Conservation (phyloP, 2,113 vertebrate genomes). For the Parotia lawesii region DNA sequence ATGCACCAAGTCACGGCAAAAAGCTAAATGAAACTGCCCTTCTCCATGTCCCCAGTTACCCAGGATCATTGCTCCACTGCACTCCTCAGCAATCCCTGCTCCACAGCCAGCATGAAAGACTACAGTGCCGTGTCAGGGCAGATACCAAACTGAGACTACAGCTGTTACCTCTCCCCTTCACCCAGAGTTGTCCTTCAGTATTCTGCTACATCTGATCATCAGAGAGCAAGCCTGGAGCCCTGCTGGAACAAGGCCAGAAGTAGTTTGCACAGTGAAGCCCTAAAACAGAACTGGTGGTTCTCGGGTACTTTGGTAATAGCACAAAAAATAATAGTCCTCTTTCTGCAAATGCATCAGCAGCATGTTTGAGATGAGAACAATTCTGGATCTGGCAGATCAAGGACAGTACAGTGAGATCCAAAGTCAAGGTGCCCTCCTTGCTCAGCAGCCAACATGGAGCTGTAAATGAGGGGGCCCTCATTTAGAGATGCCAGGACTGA, state of each 20-base stretch:
- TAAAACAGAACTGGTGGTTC: neutral
- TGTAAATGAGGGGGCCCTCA: neutral
- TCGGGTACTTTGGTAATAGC: neutral
- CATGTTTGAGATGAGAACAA: neutral
- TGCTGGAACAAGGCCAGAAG: neutral
- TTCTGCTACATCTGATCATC: neutral
- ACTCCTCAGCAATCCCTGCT: neutral
- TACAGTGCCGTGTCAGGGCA: accelerated
- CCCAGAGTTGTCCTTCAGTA: neutral
- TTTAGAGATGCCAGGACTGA: neutral
- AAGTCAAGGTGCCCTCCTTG: slow-evolving; percentile 24
- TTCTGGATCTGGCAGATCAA: neutral
- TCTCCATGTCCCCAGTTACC: neutral
- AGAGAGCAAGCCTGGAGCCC: neutral
- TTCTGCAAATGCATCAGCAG: neutral
- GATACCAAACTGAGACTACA: neutral
- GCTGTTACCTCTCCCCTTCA: neutral
- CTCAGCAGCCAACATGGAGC: neutral
- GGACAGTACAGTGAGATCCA: slow-evolving; percentile 5
- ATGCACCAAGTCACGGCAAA: neutral
- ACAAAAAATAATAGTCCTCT: neutral
- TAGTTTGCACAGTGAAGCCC: neutral
- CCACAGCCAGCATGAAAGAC: neutral
- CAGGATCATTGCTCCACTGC: neutral
- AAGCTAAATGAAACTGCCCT: neutral